Evolutionary conservation across 2,888 invertebrate genomes (phyloP), one percentile per base, ranked within the genome.

Genomic region (Cephus rjabovi): DNA sequence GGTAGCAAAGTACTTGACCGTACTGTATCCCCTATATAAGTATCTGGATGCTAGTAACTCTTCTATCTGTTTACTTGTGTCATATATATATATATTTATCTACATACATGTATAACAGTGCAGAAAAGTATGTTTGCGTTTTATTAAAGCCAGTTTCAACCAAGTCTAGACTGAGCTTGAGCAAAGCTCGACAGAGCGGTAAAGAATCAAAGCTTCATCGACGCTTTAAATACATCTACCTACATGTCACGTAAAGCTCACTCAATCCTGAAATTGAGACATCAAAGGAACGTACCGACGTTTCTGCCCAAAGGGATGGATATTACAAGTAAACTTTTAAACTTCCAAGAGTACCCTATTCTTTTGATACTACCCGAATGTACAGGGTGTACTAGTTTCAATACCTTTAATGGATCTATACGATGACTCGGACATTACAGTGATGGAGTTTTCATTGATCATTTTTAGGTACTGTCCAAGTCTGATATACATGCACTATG

Each of bases 211-310:
- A 80, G 81, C 81, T 77, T 78, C 79, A 79, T 78, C 74, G 78
- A 79, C 77, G 73, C 74, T 68, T 69, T 74, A 74, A 23, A 74
- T 37, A 35, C 56, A 37, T 74, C n/a, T 34, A 74, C 12, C 74
- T 37, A 35, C 4, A 71, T 74, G 35, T 11, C 6, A 74, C 4
- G 34, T 35, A 34, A 37, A 81, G 81, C 81, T 81, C 81, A 83
- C 80, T 82, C 80, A 81, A 83, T 82, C 83, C 81, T 81, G 79
- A 81, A 81, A 83, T 83, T 81, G 79, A 80, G 81, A 81, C 81
- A 81, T 81, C 83, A 83, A 83, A 83, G 83, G 77, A 78, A 78
- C 71, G 31, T 34, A 23, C 71, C 56, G 56, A 56, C 56, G 56
- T 9, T 56, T 56, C 56, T 56, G 15, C 23, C 56, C 56, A 56